Conservation (phyloP, 2,888 invertebrate species). For the Choristoneura rosaceana region DNA sequence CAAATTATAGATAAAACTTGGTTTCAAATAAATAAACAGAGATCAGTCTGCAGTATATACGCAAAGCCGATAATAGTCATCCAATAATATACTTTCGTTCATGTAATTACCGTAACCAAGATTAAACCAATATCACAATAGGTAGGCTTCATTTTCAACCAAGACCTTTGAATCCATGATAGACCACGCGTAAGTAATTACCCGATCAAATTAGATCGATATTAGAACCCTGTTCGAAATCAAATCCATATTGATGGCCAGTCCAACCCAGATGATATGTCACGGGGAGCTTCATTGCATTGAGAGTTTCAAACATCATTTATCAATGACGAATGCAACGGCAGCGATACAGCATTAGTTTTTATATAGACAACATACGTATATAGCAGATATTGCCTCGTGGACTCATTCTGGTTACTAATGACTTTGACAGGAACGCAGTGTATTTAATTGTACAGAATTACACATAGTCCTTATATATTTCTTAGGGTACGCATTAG, state of each 20-base stretch:
- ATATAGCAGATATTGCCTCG: not conserved
- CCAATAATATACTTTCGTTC: too few species aligned
- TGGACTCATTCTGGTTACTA: not conserved
- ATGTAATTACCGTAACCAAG: too few species aligned
- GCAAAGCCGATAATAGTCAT: too few species aligned
- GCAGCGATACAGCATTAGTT: constrained; percentile 12
- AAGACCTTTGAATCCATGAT: not conserved
- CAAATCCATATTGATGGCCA: not conserved
- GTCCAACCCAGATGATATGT: constrained; percentile 3
- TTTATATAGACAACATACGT: not conserved
- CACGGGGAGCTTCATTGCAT: constrained; percentile 6
- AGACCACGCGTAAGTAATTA: not conserved
- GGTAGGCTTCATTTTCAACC: too few species aligned
- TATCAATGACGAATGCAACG: constrained; percentile 12
- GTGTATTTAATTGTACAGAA: not conserved
- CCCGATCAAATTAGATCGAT: not conserved
- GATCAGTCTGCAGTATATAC: too few species aligned
- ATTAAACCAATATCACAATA: too few species aligned
- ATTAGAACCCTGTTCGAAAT: not conserved
- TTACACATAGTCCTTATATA: not conserved
- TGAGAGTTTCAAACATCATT: constrained; percentile 20
- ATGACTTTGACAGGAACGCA: not conserved
- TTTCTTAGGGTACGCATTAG: too few species aligned
- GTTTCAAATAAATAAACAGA: too few species aligned
- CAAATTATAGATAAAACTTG: too few species aligned